Evolutionary conservation across 2,888 invertebrate genomes (phyloP).

Genomic region (Synergus itoensis): DNA sequence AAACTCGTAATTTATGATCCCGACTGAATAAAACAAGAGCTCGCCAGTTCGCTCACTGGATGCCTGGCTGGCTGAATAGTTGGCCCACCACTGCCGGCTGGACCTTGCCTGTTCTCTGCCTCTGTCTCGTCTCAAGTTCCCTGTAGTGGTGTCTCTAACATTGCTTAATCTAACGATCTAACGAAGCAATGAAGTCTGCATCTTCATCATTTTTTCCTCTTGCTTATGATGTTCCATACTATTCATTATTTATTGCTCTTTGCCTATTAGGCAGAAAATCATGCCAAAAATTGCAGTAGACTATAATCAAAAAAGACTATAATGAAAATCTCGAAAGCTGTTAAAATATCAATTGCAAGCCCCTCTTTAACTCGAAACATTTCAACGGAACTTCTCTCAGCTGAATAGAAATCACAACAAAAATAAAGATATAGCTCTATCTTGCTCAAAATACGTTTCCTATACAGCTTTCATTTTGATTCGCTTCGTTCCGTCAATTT

Average conservation of each 20-base stretch:
- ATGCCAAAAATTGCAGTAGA: no score
- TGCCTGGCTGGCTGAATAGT: slow-evolving; percentile 47
- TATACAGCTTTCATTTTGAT: not conserved
- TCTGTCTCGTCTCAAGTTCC: not conserved
- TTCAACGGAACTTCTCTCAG: not conserved
- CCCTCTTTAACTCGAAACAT: no score
- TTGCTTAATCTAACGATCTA: not conserved
- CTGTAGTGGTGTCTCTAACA: not conserved
- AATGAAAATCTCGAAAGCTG: no score
- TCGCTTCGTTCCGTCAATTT: slow-evolving; percentile 7
- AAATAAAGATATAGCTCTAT: not conserved
- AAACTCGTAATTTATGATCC: slow-evolving; percentile 79
- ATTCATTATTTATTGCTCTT: no score
- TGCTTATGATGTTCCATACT: not conserved
- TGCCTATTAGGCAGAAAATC: no score
- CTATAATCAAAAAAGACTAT: no score
- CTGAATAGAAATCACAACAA: not conserved
- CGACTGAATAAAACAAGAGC: slow-evolving; percentile 78
- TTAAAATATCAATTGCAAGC: not conserved
- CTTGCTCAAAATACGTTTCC: not conserved
- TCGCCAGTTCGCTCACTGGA: slow-evolving; percentile 55
- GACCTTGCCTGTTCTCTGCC: slow-evolving; percentile 4
- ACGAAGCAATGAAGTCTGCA: not conserved
- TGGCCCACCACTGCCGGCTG: slow-evolving; percentile 3
- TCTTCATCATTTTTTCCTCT: not conserved